phyloP scores from a whole-genome alignment of 2,113 vertebrate species.

The Sus scrofa region T2T-Sscrofa CM000812.6:240011001-240011500 shows the following conservation, averaged over 20 bases:
- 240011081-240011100: neutral
- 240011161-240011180: neutral
- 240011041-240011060: conserved; percentile 21
- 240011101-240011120: conserved; percentile 21
- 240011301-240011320: too few species aligned
- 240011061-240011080: neutral
- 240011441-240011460: too few species aligned
- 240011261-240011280: neutral
- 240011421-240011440: too few species aligned
- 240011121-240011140: neutral
- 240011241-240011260: neutral
- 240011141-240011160: neutral
- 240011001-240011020: neutral
- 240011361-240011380: too few species aligned
- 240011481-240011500: too few species aligned
- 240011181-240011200: neutral
- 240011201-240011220: neutral
- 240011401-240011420: too few species aligned
- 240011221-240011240: neutral
- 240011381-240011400: too few species aligned
- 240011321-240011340: too few species aligned
- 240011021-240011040: neutral
- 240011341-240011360: too few species aligned
- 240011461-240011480: too few species aligned
- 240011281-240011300: neutral